Evolutionary conservation across 2,113 vertebrate species (phyloP), one percentile per base, ranked within the genome.

Genomic region (Malaclemys terrapin): DNA sequence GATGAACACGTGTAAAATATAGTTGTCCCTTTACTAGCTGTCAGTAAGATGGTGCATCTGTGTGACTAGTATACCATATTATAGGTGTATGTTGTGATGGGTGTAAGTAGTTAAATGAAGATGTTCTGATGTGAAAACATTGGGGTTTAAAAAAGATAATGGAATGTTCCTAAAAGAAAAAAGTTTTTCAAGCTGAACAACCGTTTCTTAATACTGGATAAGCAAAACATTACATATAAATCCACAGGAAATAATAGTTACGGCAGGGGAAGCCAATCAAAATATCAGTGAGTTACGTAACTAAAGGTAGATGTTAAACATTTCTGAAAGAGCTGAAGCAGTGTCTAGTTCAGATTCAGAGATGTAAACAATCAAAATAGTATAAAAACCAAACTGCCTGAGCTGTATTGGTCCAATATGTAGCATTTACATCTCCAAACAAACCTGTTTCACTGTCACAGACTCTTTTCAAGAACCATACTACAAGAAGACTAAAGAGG

Each of bases 51-150:
- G 90, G 94, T 96, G 96, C 95, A 92, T 97, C 72, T 95, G 25
- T 98, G 98, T 98, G 97, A 97, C 85, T 94, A 95, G 95, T 98
- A 94, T 97, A 96, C 84, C 94, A 97, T 96, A 78, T 97, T 82
- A 35, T 91, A 75, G 89, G 45, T 89, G 76, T 95, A 97, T 98
- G 93, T 96, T 75, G 94, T 98, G 97, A 97, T 95, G 89, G 93
- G 95, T 97, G 92, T 95, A 84, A 96, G 96, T 98, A 98, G 96
- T 97, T 96, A 96, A 88, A 88, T 5, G 17, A 95, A 97, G 85
- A 92, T 84, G 72, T 84, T 75, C 96, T 97, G 91, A 96, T 93
- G 93, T 94, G 89, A 94, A 92, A 78, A 85, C 93, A 93, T 87
- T 93, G 96, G 95, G 97, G 93, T 82, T 97, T 97, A 96, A 97